These are phyloP conservation scores for Lepidochrysops patricia DNA, from an alignment of 2,888 invertebrate species.

Conservation along the genomic window DNA sequence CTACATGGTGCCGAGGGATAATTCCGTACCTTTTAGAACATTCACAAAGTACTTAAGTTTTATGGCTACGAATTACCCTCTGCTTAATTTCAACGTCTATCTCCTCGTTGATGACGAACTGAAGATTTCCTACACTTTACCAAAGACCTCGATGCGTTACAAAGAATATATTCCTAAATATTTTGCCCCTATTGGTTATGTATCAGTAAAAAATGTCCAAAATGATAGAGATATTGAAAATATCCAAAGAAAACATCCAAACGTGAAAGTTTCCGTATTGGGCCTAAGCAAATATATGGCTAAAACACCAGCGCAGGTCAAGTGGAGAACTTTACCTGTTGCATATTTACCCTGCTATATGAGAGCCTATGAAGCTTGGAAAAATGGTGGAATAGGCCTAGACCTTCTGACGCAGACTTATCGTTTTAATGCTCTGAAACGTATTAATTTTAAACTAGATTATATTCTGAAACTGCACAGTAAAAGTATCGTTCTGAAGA, in stretches of 20 bases:
- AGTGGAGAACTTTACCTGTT: constrained; percentile 62
- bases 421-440: constrained; percentile 31
- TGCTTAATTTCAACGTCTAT: constrained; percentile 42
- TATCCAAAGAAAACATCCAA: constrained; percentile 46
- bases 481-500: constrained; percentile 43
- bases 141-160: constrained; percentile 34
- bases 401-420: constrained; percentile 43
- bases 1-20: constrained; percentile 40
- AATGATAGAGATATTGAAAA: constrained; percentile 36
- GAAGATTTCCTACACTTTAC: constrained; percentile 21
- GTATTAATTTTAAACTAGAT: constrained; percentile 34
- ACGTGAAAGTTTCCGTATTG: constrained; percentile 55
- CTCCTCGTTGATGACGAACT: constrained; percentile 53
- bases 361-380: constrained; percentile 69
- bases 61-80: constrained; percentile 45
- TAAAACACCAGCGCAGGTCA: constrained; percentile 59
- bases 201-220: constrained; percentile 33
- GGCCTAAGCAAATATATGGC: constrained; percentile 58
- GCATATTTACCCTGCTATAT: constrained; percentile 63
- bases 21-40: constrained; percentile 33
- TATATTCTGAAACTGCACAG: constrained; percentile 53
- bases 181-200: constrained; percentile 24
- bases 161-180: constrained; percentile 36
- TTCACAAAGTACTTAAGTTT: constrained; percentile 46
- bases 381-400: constrained; percentile 67